A percentile compares a stretch with the other conserved stretches of the same genome.
These are phyloP conservation scores for Ectropis crepuscularia DNA, from an alignment of 2,888 invertebrate genomes.

Conservation along the genomic window DNA sequence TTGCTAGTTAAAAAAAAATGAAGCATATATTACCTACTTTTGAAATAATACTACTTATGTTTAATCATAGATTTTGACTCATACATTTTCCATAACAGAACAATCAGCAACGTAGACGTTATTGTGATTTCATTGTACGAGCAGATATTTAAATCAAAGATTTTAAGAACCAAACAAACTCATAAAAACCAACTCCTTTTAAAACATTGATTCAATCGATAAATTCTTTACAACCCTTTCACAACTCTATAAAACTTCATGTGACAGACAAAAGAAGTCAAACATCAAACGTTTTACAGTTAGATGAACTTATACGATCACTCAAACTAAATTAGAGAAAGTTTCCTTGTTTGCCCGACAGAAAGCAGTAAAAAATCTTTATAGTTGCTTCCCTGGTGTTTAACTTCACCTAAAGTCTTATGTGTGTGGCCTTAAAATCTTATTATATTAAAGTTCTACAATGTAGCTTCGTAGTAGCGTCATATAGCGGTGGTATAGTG, in stretches of 20 bases:
- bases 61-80: no score
- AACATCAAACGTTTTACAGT: slow-evolving; percentile 7
- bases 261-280: slow-evolving; percentile 6
- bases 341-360: slow-evolving; percentile 10
- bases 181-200: neutral
- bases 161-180: no score
- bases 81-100: no score
- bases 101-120: no score
- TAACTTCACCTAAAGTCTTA: slow-evolving; percentile 29
- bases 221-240: slow-evolving; percentile 2
- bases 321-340: slow-evolving; percentile 12
- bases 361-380: slow-evolving; percentile 25
- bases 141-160: no score
- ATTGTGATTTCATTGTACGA: no score
- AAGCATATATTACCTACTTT: no score
- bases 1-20: no score
- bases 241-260: slow-evolving; percentile 9
- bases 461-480: slow-evolving; percentile 25
- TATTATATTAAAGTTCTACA: slow-evolving; percentile 34
- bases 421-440: slow-evolving; percentile 27
- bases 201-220: slow-evolving; percentile 45
- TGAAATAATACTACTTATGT: no score
- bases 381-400: slow-evolving; percentile 24
- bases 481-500: slow-evolving; percentile 24
- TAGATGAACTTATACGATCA: slow-evolving; percentile 6